Percentiles rank a stretch among this genome's conserved stretches.
Conservation (phyloP, 2,113 vertebrate genomes). For the Carettochelys insculpta region DNA sequence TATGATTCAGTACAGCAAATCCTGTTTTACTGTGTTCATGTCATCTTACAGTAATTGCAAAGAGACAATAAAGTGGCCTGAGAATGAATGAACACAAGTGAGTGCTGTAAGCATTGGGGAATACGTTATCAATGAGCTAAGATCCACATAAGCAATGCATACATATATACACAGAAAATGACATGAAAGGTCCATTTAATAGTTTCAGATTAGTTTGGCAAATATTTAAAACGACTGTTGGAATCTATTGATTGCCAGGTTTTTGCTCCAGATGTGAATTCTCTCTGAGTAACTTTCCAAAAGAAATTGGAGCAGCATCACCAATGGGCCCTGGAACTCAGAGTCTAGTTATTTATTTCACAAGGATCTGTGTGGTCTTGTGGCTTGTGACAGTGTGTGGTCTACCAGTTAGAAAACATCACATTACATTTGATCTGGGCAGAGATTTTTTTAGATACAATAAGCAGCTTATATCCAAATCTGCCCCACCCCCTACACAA, state of each 20-base stretch:
- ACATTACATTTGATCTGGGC: not conserved
- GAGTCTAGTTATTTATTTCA: not conserved
- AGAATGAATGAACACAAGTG: not conserved
- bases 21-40: not conserved
- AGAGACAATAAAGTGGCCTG: not conserved
- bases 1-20: not conserved
- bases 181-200: not conserved
- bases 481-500: not conserved
- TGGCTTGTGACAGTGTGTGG: slow-evolving; percentile 17
- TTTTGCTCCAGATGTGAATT: not conserved
- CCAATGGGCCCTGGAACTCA: not conserved
- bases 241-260: not conserved
- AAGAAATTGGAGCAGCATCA: not conserved
- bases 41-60: not conserved
- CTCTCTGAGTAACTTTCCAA: not conserved
- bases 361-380: slow-evolving; percentile 27
- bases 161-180: not conserved
- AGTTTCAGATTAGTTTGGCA: not conserved
- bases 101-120: not conserved
- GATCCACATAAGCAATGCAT: not conserved
- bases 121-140: not conserved
- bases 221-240: not conserved
- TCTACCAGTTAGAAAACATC: not conserved
- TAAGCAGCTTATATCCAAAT: not conserved
- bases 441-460: not conserved